Evolutionary conservation across 2,113 vertebrate species (phyloP).

Genomic region (Epinephelus fuscoguttatus): DNA sequence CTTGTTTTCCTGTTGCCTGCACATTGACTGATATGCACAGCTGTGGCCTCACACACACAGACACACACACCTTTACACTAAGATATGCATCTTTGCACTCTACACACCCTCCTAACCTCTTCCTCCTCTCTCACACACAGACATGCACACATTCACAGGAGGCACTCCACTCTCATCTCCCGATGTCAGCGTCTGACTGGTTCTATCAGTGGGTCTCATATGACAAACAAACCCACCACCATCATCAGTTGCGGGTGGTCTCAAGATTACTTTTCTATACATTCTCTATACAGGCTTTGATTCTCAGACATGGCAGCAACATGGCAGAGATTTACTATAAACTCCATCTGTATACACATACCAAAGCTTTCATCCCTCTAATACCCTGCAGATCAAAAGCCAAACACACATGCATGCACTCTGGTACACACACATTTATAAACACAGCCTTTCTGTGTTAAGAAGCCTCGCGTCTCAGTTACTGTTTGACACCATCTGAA

Average conservation of each 20-base stretch:
- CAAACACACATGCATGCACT: slow-evolving; percentile 32
- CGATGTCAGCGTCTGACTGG: slow-evolving; percentile 13
- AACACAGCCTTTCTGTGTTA: slow-evolving; percentile 37
- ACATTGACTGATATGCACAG: slow-evolving; percentile 33
- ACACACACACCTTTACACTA: not conserved
- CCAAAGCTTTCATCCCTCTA: slow-evolving; percentile 37
- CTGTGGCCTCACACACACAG: slow-evolving; percentile 2
- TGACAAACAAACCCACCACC: slow-evolving; percentile 61
- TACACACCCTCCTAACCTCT: not conserved
- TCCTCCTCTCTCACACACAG: not conserved
- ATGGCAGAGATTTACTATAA: slow-evolving; percentile 42
- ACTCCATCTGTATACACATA: slow-evolving; percentile 39
- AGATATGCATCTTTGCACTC: not conserved
- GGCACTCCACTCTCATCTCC: slow-evolving; percentile 25
- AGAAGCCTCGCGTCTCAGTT: slow-evolving; percentile 16
- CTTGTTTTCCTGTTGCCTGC: slow-evolving; percentile 17
- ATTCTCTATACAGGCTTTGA: slow-evolving; percentile 47
- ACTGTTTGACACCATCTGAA: slow-evolving; percentile 19
- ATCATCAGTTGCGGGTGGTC: slow-evolving; percentile 53
- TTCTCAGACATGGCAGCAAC: slow-evolving; percentile 46
- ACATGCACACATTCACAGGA: slow-evolving; percentile 25
- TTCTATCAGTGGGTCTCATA: slow-evolving; percentile 48
- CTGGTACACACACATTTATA: slow-evolving; percentile 32
- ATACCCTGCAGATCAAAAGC: slow-evolving; percentile 44
- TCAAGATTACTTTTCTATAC: slow-evolving; percentile 21